Base-by-base conservation (phyloP, 1,140 invertebrate genomes). In the Hyles vespertilio region DNA sequence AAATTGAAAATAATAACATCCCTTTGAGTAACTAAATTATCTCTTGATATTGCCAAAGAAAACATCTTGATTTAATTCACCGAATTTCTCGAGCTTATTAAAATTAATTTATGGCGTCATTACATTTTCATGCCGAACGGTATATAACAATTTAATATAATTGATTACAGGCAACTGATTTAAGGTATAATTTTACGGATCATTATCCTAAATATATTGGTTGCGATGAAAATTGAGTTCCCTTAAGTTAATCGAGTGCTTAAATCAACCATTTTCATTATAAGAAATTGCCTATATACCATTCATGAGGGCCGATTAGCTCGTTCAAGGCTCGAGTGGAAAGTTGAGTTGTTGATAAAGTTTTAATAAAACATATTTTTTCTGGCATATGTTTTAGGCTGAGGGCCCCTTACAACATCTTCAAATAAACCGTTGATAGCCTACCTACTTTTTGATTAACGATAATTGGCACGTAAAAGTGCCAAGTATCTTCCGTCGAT, bases 161-260 rank as follows among this genome's bases (percentile, higher is more conserved):
- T 51, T 51, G 32, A 51, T 51, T 34, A 51, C n/a, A 5, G 7
- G 8, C 9, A 51, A 51, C 50, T 51, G 50, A 51, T 51, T 51
- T 51, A 51, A n/a, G 50, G 50, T 9, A 51, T 32, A 51, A 51
- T 51, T 51, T 51, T 8, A 34, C 50, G 33, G 32, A 34, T 34
- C 50, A 34, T 51, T 51, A 51, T n/a, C 50, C 50, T 51, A 11
- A 48, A 48, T 48, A 22, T 48, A n/a, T n/a, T 11, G 46, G 46
- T n/a, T 48, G 12, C 36, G 12, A n/a, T 48, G 46, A 10, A 48
- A 48, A 48, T 48, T 48, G n/a, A 48, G 5, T 48, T 48, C 12
- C 12, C n/a, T 48, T 5, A n/a, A n/a, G 12, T 48, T n/a, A 48
- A 48, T n/a, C 12, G n/a, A 22, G 5, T n/a, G 46, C n/a, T 6